Evolutionary conservation across 2,888 invertebrate genomes (phyloP), one percentile per base, ranked within the genome.

Genomic region (Gibbula magus): DNA sequence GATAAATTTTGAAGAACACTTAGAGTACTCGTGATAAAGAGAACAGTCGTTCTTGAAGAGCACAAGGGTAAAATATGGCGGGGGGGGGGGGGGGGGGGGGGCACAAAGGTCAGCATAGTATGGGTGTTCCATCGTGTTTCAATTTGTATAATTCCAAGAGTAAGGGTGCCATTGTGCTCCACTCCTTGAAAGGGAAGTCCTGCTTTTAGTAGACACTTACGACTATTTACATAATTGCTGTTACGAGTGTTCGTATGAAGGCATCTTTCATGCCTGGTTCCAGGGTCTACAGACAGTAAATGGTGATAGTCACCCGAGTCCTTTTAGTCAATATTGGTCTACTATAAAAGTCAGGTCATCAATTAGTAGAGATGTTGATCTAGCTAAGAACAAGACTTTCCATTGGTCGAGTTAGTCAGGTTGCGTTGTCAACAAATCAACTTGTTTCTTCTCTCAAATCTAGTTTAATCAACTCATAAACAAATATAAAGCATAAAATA

Each of bases 1-100:
- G 70, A 70, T 70, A 70, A 39, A 70, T 70, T 70, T 70, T 25
- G 18, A 13, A 29, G 39, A 70, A 32, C 70, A 70, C 70, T 70
- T 39, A n/a, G 39, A 35, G 39, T 35, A 35, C 20, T 70, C 70
- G 18, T 35, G 70, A 39, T 70, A 70, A 70, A 32, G n/a, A 35
- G 70, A 35, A 29, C 32, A 70, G 35, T 32, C 13, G 32, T 39
- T 70, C 10, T 20, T 32, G 18, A 7, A 35, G 4, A 61, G 29
- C 25, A 29, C 25, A 25, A n/a, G 29, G 25, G 61, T 61, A 25
- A 25, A 29, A 61, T 61, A 22, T 61, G 25, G 22, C 16, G 61
- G n/a, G 10, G 4, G n/a, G 32, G 39, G 70, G 70, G n/a, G n/a
- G 22, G 29, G 61, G n/a, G 10, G 4, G n/a, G 32, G 39, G 70